These are phyloP conservation scores for Andrena trimmerana DNA, from an alignment of 2,888 invertebrate genomes.

Conservation along the genomic window DNA sequence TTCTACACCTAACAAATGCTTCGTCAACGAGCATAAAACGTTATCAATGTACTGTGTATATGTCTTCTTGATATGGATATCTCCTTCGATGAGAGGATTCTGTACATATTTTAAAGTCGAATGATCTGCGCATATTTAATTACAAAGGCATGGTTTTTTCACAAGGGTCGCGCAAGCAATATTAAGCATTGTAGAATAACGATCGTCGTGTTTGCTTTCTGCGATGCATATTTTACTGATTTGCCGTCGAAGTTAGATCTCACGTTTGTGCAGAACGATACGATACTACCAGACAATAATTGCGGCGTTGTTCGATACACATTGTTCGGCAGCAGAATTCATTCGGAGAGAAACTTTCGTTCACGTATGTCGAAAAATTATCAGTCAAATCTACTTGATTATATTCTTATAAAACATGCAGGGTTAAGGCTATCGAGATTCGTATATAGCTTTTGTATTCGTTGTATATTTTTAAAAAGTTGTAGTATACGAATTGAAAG, in stretches of 20 bases:
- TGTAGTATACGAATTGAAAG: constrained; percentile 38
- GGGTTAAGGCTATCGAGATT: constrained; percentile 28
- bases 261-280: constrained; percentile 41
- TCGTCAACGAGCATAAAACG: constrained; percentile 51
- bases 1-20: constrained; percentile 63
- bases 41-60: constrained; percentile 55
- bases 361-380: constrained; percentile 13
- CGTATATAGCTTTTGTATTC: constrained; percentile 48
- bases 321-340: constrained; percentile 23
- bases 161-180: constrained; percentile 29
- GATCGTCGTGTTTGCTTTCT: constrained; percentile 14
- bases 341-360: constrained; percentile 17
- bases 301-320: constrained; percentile 35
- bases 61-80: constrained; percentile 42
- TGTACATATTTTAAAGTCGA: constrained; percentile 49
- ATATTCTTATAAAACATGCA: constrained; percentile 31
- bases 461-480: constrained; percentile 40
- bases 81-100: constrained; percentile 37
- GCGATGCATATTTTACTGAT: constrained; percentile 21
- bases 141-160: constrained; percentile 30
- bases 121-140: constrained; percentile 42
- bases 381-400: not conserved
- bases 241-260: constrained; percentile 41
- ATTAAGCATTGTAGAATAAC: constrained; percentile 17
- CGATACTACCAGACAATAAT: constrained; percentile 74